These are phyloP conservation scores for Alethe castanea DNA, from an alignment of 2,113 vertebrate species.

Conservation along the genomic window DNA sequence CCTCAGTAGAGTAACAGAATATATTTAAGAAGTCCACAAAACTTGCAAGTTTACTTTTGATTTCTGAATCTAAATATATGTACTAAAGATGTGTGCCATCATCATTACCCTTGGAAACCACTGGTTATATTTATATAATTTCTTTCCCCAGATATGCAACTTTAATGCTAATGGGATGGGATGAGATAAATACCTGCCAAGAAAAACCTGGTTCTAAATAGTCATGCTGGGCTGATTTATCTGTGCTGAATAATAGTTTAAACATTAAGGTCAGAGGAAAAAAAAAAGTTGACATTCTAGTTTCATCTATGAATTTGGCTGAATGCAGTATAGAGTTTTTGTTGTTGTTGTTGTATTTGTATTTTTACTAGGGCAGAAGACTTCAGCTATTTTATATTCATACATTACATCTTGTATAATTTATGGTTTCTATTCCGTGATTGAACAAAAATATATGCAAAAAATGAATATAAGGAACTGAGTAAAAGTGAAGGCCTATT, in stretches of 20 bases:
- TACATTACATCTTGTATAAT: neutral
- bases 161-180: neutral
- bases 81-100: neutral
- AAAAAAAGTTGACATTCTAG: neutral
- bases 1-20: neutral
- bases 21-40: neutral
- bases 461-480: neutral
- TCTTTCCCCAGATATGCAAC: neutral
- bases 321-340: neutral
- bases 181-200: neutral
- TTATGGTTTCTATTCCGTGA: neutral
- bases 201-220: neutral
- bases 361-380: neutral
- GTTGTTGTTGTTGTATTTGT: neutral
- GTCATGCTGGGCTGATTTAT: neutral
- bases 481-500: neutral
- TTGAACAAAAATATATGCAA: neutral
- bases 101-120: neutral
- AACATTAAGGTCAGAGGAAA: neutral
- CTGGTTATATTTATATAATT: neutral
- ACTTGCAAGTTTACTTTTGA: neutral
- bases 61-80: neutral
- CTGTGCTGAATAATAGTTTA: neutral
- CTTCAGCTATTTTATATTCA: neutral
- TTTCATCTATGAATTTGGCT: neutral